These are phyloP conservation scores for Heliangelus exortis DNA, from an alignment of 2,797 vertebrate genomes.

Conservation along the genomic window DNA sequence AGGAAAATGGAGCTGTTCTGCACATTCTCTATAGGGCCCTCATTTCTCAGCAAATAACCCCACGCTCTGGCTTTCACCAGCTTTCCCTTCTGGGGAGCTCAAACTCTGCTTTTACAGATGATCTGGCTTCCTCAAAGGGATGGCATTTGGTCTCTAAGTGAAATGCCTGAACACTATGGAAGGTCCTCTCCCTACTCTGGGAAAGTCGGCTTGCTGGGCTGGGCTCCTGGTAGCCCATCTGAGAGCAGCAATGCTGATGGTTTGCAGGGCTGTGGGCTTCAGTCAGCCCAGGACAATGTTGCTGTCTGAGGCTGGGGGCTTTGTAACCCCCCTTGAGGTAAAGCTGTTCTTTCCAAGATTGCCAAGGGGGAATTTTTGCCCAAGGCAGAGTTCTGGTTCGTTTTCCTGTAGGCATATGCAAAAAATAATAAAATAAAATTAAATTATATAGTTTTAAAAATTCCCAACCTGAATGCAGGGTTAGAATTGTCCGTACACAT, in stretches of 20 bases:
- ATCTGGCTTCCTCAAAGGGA: not conserved
- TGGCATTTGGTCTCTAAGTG: not conserved
- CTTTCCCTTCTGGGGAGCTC: not conserved
- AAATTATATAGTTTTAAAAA: not conserved
- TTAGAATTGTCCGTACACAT: not conserved
- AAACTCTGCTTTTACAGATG: not conserved
- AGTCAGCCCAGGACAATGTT: not conserved
- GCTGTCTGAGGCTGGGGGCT: not conserved
- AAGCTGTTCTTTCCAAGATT: not conserved
- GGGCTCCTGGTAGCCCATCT: not conserved
- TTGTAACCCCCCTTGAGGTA: not conserved
- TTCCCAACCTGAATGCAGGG: fast-evolving
- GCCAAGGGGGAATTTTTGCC: not conserved
- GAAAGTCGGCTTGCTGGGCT: not conserved
- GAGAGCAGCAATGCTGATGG: not conserved
- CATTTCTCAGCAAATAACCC: not conserved
- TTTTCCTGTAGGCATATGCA: not conserved
- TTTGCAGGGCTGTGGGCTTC: not conserved
- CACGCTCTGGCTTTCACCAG: not conserved
- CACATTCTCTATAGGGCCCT: not conserved
- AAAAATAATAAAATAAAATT: not conserved
- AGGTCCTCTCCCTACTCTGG: not conserved
- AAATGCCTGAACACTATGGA: not conserved
- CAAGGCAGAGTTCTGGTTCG: not conserved
- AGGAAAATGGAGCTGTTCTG: not conserved